Base-by-base conservation (phyloP, 2,797 vertebrate species). In the Chelonia mydas region DNA sequence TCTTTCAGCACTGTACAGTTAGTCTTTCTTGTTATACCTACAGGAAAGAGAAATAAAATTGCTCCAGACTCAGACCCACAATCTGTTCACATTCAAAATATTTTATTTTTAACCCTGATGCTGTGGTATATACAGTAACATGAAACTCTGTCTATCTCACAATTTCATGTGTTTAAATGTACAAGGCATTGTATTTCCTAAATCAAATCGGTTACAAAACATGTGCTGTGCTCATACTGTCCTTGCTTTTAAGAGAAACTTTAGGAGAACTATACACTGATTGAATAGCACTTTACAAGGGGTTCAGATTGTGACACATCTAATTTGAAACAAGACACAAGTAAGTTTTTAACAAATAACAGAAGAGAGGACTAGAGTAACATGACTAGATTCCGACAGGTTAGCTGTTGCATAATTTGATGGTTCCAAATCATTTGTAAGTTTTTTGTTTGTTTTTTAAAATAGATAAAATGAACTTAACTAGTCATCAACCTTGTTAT, bases 251-350 rank as follows among this genome's bases (percentile, higher is more conserved):
- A 2, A 72, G 15, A 53, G n/a, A 90, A 65, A 33, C 50, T 50
- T 1, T 23, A 6, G 79, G 47, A 84, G 7, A 15, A 47, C 6
- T 88, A 55, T n/a, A 2, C 49, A 11, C 72, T 68, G 7, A 23
- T 80, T 45, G 57, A 81, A 6, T 89, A 53, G 41, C 84, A 84
- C 3, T 94, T 91, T 51, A 33, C 21, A 81, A 0, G 78, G 7
- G 78, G 10, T 84, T 95, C 78, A 79, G 51, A 53, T 7, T 92
- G 27, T 91, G 78, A 76, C 86, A 83, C 86, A 57, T 95, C n/a
- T 65, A 57, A 41, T 86, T 88, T 81, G 47, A 94, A 94, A 54
- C 19, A 89, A 87, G 55, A 49, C 37, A 5, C 17, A 78, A 16
- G 76, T 77, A 84, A 27, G 47, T 12, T 88, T 2, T 3, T 84